These are phyloP conservation scores for Epinephelus cyanopodus DNA, from an alignment of 2,113 vertebrate genomes.

Conservation along the genomic window DNA sequence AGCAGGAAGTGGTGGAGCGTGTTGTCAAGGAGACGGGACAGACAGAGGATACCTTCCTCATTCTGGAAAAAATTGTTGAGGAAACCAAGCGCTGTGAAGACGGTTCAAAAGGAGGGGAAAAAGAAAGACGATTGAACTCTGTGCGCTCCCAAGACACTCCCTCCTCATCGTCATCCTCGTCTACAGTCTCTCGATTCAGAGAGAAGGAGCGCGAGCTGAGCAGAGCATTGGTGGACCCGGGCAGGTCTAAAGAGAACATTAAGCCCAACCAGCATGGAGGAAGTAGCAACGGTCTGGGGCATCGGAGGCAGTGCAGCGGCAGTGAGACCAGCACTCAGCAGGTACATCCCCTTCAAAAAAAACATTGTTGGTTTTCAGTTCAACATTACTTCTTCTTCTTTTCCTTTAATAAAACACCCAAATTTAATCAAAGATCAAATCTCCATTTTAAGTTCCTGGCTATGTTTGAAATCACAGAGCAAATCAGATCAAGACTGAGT, in stretches of 20 bases:
- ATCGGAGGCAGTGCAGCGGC: constrained; percentile 78
- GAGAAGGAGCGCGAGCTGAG: constrained; percentile 76
- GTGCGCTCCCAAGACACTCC: constrained; percentile 38
- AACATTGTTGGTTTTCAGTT: not conserved
- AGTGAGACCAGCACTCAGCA: constrained; percentile 77
- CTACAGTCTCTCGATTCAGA: constrained; percentile 50
- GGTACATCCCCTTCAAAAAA: constrained; percentile 44
- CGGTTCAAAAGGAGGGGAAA: constrained; percentile 63
- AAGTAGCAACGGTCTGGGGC: constrained; percentile 75
- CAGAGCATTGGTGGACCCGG: constrained; percentile 42
- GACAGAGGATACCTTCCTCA: constrained; percentile 89
- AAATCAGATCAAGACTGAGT: not conserved
- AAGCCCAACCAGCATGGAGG: constrained; percentile 67
- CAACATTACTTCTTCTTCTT: not conserved
- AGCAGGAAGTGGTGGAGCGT: constrained; percentile 92
- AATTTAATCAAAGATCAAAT: not conserved
- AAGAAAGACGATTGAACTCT: constrained; percentile 57
- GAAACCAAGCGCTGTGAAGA: constrained; percentile 81
- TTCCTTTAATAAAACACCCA: not conserved
- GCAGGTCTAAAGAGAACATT: constrained; percentile 81
- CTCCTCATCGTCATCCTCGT: constrained; percentile 29
- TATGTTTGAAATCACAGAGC: not conserved
- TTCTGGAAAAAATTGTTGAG: constrained; percentile 94
- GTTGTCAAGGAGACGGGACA: constrained; percentile 91
- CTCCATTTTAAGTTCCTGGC: not conserved